Conservation (phyloP, 2,113 vertebrate genomes). For the Coptodon bakossiorum region DNA sequence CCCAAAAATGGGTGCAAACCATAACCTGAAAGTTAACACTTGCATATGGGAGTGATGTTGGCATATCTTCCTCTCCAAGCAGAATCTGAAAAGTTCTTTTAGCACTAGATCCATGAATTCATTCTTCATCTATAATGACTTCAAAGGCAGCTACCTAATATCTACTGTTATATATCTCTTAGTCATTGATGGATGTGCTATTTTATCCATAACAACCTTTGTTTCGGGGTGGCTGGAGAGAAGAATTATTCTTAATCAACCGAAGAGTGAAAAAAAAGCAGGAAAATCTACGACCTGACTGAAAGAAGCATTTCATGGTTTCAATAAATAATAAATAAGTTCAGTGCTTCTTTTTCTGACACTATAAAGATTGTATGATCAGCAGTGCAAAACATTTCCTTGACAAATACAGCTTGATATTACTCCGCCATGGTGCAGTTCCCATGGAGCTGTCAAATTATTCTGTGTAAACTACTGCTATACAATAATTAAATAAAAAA, state of each 20-base stretch:
- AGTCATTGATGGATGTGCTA: not conserved
- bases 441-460: not conserved
- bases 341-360: not conserved
- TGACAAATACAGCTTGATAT: constrained; percentile 12
- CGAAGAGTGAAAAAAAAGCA: not conserved
- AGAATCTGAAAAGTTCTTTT: not conserved
- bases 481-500: not conserved
- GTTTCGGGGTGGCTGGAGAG: not conserved
- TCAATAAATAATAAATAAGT: not conserved
- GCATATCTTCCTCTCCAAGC: not conserved
- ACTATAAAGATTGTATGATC: not conserved
- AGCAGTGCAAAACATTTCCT: not conserved
- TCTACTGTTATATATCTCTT: not conserved
- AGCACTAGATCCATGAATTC: not conserved
- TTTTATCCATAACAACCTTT: not conserved
- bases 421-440: not conserved
- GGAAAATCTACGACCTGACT: not conserved
- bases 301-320: not conserved
- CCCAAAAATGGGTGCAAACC: not conserved
- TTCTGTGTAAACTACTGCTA: not conserved
- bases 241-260: not conserved
- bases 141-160: not conserved
- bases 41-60: not conserved
- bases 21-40: not conserved
- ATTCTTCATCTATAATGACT: not conserved